These are phyloP conservation scores for Cyprichromis sp. DNA, from an alignment of 2,113 vertebrate genomes.

Conservation along the genomic window DNA sequence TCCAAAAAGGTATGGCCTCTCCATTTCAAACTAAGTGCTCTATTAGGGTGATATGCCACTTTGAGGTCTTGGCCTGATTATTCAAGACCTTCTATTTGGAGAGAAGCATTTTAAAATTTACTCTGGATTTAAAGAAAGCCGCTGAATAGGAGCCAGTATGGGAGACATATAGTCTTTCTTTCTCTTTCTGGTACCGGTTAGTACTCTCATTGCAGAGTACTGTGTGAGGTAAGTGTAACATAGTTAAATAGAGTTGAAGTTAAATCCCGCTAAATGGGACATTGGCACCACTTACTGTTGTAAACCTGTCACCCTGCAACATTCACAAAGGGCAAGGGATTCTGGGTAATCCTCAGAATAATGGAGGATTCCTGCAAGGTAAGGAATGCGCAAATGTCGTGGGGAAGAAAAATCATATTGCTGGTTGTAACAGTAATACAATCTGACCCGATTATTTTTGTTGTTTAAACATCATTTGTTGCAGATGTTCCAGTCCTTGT, in stretches of 20 bases:
- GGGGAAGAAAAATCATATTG: background rate
- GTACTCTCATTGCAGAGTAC: background rate
- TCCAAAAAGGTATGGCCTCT: background rate
- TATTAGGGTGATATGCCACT: background rate
- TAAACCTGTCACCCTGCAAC: background rate
- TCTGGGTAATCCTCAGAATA: background rate
- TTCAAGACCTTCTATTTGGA: background rate
- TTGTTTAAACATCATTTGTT: background rate
- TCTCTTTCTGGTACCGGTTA: background rate
- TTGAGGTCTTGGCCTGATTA: background rate
- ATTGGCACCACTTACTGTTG: background rate
- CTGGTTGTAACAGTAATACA: background rate
- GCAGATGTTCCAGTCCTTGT: fast-evolving
- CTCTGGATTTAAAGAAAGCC: background rate
- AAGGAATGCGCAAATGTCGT: background rate
- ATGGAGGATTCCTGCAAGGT: background rate
- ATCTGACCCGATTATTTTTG: background rate
- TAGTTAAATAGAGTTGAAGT: background rate
- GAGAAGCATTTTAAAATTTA: background rate
- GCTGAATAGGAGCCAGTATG: fast-evolving
- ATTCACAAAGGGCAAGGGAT: background rate
- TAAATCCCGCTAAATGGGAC: background rate
- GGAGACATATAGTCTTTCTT: background rate
- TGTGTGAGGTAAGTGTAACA: background rate
- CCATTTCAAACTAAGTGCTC: background rate